A percentile compares a stretch with the other conserved stretches of the same genome.
Conservation (phyloP, 2,113 vertebrate species). For the Dipodomys spectabilis region DNA sequence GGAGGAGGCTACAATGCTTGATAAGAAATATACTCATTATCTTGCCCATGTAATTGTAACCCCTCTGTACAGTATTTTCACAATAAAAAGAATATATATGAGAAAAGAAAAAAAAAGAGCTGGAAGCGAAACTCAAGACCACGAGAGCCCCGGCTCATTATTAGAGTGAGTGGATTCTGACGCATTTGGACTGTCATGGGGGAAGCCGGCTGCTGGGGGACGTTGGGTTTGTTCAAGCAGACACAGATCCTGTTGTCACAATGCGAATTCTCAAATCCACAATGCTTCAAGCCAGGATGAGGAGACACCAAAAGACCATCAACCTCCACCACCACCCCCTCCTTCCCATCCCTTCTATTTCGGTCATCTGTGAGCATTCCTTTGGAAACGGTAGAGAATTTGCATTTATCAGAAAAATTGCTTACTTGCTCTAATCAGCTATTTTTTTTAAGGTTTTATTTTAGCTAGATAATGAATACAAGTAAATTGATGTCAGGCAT, state of each 20-base stretch:
- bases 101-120: too few species aligned
- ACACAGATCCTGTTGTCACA: conserved; percentile 16
- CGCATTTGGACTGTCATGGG: neutral
- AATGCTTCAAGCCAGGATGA: conserved; percentile 7
- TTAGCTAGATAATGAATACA: conserved; percentile 86
- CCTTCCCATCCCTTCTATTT: conserved; percentile 71
- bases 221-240: conserved; percentile 24
- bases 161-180: neutral
- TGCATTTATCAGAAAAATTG: conserved; percentile 86
- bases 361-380: conserved; percentile 69
- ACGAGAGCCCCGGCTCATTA: too few species aligned
- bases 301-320: conserved; percentile 25
- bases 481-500: conserved; percentile 85
- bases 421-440: conserved; percentile 84
- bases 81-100: too few species aligned
- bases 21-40: too few species aligned
- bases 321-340: neutral
- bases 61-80: too few species aligned
- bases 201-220: conserved; percentile 21
- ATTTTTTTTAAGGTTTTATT: conserved; percentile 86
- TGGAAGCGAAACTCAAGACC: too few species aligned
- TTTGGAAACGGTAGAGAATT: conserved; percentile 76
- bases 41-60: too few species aligned
- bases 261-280: neutral
- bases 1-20: too few species aligned